A percentile compares a stretch with the other conserved stretches of the same genome.
Evolutionary conservation across 2,797 vertebrate genomes (phyloP).

Genomic region (Enteromius treurensis): DNA sequence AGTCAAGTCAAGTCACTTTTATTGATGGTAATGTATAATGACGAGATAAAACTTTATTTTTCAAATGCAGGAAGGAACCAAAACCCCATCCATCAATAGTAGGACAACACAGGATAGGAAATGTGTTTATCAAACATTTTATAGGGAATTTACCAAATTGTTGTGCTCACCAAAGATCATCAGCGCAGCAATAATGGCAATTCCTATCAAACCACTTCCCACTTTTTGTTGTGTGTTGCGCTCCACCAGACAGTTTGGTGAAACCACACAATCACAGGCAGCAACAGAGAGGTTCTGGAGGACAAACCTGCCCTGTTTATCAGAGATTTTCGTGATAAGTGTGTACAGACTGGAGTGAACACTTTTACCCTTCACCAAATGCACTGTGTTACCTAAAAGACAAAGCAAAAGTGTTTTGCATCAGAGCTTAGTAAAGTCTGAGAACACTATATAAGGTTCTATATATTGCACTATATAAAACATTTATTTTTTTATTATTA

Average conservation of each 20-base stretch:
- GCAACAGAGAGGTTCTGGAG: constrained; percentile 67
- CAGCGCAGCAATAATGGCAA: constrained; percentile 57
- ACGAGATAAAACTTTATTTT: no score
- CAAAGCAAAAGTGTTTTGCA: constrained; percentile 7
- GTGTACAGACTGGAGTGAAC: constrained; percentile 60
- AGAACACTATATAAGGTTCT: neutral
- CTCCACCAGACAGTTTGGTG: constrained; percentile 53
- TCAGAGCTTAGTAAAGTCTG: neutral
- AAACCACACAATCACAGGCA: constrained; percentile 66
- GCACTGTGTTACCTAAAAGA: constrained; percentile 63
- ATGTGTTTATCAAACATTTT: neutral
- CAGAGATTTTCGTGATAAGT: constrained; percentile 69
- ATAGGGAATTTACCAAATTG: neutral
- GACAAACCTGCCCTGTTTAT: constrained; percentile 64
- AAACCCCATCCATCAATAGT: neutral
- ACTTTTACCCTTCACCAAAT: constrained; percentile 63
- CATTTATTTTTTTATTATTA: neutral
- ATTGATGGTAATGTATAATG: no score
- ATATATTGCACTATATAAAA: neutral
- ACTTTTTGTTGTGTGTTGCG: constrained; percentile 17
- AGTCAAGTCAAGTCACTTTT: no score
- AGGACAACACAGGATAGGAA: neutral
- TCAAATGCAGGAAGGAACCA: no score
- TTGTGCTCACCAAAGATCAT: constrained; percentile 66
- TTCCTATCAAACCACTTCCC: constrained; percentile 22